Conservation (phyloP, 2,888 invertebrate genomes). For the Diplazon laetatorius region DNA sequence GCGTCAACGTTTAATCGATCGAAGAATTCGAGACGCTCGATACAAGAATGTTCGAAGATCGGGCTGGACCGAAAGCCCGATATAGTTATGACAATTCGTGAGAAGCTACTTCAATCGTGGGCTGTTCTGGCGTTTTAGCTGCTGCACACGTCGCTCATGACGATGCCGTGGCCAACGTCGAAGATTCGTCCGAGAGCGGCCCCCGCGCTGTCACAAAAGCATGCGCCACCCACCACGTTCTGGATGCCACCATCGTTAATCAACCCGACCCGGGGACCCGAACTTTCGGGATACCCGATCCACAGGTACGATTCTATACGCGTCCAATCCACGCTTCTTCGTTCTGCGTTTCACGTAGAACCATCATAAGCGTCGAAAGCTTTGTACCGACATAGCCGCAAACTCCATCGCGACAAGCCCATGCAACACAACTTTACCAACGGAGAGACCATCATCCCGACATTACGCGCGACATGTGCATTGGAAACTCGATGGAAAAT, state of each 20-base stretch:
- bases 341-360: constrained; percentile 60
- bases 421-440: constrained; percentile 30
- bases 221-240: constrained; percentile 83
- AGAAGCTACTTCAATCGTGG: constrained; percentile 48
- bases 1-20: too few species aligned
- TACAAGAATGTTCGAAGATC: constrained; percentile 39
- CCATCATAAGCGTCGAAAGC: too few species aligned
- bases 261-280: constrained; percentile 80
- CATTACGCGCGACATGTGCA: constrained; percentile 9
- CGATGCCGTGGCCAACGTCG: constrained; percentile 79
- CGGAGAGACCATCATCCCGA: constrained; percentile 20
- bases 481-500: constrained; percentile 15
- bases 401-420: constrained; percentile 30
- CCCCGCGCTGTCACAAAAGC: constrained; percentile 82
- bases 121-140: constrained; percentile 57
- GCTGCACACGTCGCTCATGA: constrained; percentile 52
- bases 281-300: constrained; percentile 80
- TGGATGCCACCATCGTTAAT: constrained; percentile 81
- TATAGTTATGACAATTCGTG: constrained; percentile 78
- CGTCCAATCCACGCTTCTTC: constrained; percentile 67
- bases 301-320: constrained; percentile 78
- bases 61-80: constrained; percentile 27
- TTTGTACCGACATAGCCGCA: constrained; percentile 40
- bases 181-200: constrained; percentile 78
- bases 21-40: background rate